Evolutionary conservation across 2,113 vertebrate species (phyloP), one percentile per base, ranked within the genome.

Genomic region (Ptilorrhoa leucosticta): DNA sequence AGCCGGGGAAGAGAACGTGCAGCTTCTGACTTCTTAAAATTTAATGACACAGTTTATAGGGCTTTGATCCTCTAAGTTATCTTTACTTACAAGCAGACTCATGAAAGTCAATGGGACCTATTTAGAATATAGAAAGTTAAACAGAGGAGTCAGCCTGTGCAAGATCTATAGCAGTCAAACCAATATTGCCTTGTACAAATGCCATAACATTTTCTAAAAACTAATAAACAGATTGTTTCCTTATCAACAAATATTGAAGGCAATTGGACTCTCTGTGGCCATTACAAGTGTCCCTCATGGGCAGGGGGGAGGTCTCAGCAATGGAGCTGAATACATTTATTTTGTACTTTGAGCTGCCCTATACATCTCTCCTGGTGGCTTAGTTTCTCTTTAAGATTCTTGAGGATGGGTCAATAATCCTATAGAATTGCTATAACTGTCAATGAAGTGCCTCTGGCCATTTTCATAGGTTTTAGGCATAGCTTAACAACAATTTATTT

Each of bases 51-150:
- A 87, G 84, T 96, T 96, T 97, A 93, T 42, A 72, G 95, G 58
- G 87, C 94, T 96, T 96, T 96, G 94, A 96, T 96, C 90, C 82
- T 96, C 60, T 94, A 96, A 96, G 91, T 97, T 94, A 90, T 94
- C 96, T 95, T 95, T 96, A 96, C 93, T 96, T 90, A 93, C 93
- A 93, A 94, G 94, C 63, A 91, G 81, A 42, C 89, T 96, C 91
- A 96, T 96, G 95, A 96, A 96, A 97, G 94, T 96, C 96, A 96
- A 94, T 96, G 75, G 93, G 19, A 73, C 84, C 89, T 94, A 69
- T 89, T 96, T 96, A 96, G 87, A 91, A 87, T 96, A 89, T 22
- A 90, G 91, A 51, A 93, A 96, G 70, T 94, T 94, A 91, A 96
- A 90, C 58, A 87, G 70, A 84, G 50, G 83, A 93, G 58, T 77